Conservation (phyloP, 2,113 vertebrate species). For the Saccopteryx bilineata region DNA sequence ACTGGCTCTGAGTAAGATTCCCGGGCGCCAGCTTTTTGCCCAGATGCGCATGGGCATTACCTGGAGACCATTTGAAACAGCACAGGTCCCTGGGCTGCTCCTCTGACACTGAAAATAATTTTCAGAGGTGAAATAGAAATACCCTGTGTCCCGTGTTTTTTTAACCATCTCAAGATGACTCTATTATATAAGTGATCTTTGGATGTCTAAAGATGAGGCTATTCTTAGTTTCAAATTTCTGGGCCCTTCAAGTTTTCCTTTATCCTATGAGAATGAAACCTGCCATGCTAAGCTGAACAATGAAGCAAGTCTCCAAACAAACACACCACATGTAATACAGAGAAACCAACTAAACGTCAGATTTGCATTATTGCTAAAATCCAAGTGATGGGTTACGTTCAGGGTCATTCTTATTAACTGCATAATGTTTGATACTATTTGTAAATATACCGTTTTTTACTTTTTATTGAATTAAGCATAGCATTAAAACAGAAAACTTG, state of each 20-base stretch:
- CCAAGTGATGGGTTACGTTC: background rate
- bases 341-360: background rate
- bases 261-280: background rate
- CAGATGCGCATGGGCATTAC: background rate
- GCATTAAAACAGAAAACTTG: background rate
- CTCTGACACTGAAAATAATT: background rate
- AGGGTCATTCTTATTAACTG: background rate
- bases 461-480: background rate
- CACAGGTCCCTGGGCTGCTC: background rate
- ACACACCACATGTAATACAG: background rate
- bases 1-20: background rate
- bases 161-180: background rate
- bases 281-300: background rate
- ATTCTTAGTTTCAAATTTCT: conserved; percentile 8
- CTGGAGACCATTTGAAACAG: background rate
- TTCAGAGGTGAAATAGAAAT: background rate
- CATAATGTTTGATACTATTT: background rate
- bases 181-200: background rate
- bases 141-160: background rate
- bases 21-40: background rate
- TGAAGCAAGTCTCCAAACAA: background rate
- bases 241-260: background rate
- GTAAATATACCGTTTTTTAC: background rate
- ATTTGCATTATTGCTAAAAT: background rate
- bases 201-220: background rate